Conservation (phyloP, 1,140 invertebrate genomes). For the Euglossa dilemma region DNA sequence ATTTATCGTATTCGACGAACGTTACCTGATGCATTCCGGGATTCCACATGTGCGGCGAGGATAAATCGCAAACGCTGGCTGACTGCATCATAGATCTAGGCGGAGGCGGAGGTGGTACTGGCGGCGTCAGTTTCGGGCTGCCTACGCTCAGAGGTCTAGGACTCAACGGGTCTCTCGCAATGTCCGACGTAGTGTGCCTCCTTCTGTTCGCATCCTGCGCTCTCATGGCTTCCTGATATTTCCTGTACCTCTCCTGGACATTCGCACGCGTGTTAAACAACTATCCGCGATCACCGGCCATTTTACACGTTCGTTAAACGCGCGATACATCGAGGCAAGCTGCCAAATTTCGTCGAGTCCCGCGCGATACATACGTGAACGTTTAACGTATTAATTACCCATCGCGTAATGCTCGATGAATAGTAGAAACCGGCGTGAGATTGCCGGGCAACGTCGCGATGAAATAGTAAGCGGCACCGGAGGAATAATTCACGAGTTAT, state of each 20-base stretch:
- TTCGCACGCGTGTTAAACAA: background rate
- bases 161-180: conserved; percentile 62
- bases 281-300: background rate
- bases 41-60: conserved; percentile 75
- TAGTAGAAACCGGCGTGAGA: background rate
- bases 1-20: background rate
- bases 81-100: conserved; percentile 77
- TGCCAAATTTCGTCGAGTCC: too few species aligned
- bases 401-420: background rate
- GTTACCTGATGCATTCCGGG: conserved; percentile 77
- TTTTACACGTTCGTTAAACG: background rate
- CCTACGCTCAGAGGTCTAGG: conserved; percentile 62
- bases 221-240: conserved; percentile 85
- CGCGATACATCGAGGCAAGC: background rate
- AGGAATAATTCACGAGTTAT: background rate
- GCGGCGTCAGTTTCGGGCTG: conserved; percentile 68
- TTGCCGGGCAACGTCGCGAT: background rate
- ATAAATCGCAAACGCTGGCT: conserved; percentile 78
- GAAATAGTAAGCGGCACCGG: background rate
- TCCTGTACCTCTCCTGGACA: conserved; percentile 84
- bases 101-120: conserved; percentile 73
- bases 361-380: background rate
- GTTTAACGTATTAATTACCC: background rate
- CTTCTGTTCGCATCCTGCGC: conserved; percentile 79
- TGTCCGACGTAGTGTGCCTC: conserved; percentile 64